These are phyloP conservation scores for Scaptodrosophila lebanonensis DNA, from an alignment of 1,140 invertebrate species.

Conservation along the genomic window DNA sequence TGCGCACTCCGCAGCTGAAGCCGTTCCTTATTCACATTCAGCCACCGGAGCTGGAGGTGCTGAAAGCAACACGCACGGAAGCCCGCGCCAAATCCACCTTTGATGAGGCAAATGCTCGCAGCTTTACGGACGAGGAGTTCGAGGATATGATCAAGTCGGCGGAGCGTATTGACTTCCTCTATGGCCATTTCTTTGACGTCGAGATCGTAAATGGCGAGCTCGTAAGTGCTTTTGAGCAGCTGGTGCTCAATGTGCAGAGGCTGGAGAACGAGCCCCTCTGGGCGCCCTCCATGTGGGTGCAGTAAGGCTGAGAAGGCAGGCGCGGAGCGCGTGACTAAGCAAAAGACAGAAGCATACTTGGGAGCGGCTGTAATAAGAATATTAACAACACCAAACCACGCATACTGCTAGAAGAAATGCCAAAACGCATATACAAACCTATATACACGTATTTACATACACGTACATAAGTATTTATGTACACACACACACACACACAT, in stretches of 20 bases:
- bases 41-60: conserved; percentile 89
- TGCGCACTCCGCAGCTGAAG: conserved; percentile 93
- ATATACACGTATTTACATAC: neutral
- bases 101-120: conserved; percentile 91
- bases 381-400: too few species aligned
- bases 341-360: conserved; percentile 1
- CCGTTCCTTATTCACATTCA: conserved; percentile 97
- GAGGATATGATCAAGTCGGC: conserved; percentile 91
- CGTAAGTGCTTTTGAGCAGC: conserved; percentile 89
- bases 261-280: conserved; percentile 96
- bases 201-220: conserved; percentile 94
- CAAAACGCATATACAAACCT: neutral
- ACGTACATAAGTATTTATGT: too few species aligned
- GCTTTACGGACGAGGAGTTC: conserved; percentile 96
- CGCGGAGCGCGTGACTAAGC: neutral
- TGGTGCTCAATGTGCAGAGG: conserved; percentile 88
- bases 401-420: conserved; percentile 2
- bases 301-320: conserved; percentile 78
- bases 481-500: too few species aligned
- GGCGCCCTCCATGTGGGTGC: conserved; percentile 97
- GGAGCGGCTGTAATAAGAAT: too few species aligned
- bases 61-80: conserved; percentile 89
- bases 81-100: conserved; percentile 92
- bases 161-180: conserved; percentile 94
- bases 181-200: conserved; percentile 96